A percentile compares a stretch with the other conserved stretches of the same genome.
phyloP scores from a whole-genome alignment of 1,140 invertebrate species.

The Lepidurus packardi region DNA sequence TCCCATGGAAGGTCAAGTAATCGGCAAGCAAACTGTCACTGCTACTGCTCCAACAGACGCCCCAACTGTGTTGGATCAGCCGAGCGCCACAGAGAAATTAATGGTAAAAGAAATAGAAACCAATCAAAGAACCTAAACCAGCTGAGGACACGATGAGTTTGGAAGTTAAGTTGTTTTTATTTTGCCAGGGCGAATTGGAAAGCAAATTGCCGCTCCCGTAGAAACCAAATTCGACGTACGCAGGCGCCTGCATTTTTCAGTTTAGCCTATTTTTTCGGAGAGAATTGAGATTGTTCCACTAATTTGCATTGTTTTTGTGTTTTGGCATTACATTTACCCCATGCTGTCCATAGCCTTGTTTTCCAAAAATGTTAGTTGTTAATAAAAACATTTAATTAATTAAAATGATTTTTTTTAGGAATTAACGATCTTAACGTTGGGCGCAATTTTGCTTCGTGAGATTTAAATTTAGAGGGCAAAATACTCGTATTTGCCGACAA shows the following conservation, averaged over 20 bases:
- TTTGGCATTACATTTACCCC: background rate
- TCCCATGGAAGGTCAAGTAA: background rate
- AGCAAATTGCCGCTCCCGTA: background rate
- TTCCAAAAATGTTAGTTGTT: background rate
- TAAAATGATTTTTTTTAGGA: background rate
- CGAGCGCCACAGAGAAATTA: background rate
- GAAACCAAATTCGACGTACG: background rate
- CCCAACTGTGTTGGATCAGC: background rate
- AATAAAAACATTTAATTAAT: background rate
- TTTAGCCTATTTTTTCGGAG: background rate
- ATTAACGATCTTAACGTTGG: background rate
- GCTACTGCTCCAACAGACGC: background rate
- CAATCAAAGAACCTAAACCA: background rate
- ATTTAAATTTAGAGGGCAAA: too few species aligned
- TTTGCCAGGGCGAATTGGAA: conserved; percentile 1
- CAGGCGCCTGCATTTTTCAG: background rate
- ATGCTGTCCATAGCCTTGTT: background rate
- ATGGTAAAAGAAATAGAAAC: background rate
- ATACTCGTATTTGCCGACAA: too few species aligned
- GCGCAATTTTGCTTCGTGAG: too few species aligned
- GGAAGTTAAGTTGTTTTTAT: background rate
- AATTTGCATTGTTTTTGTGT: background rate
- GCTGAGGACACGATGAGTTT: background rate
- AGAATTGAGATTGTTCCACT: background rate
- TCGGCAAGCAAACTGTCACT: background rate